phyloP scores from a whole-genome alignment of 2,113 vertebrate genomes.

The human region GRCh38 chr18:22731501-22732000 shows the following conservation, averaged over 20 bases:
- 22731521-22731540: conserved; percentile 24
- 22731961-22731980: conserved; percentile 63
- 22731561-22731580: neutral
- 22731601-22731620: conserved; percentile 69
- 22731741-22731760: conserved; percentile 72
- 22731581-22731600: conserved; percentile 55
- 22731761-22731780: conserved; percentile 73
- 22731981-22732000: conserved; percentile 74
- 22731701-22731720: conserved; percentile 69
- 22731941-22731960: conserved; percentile 16
- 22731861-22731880: conserved; percentile 67
- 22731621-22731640: conserved; percentile 79
- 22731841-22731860: conserved; percentile 66
- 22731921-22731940: conserved; percentile 59
- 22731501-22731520: neutral
- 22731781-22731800: conserved; percentile 75
- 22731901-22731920: conserved; percentile 65
- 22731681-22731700: conserved; percentile 68
- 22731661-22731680: conserved; percentile 76
- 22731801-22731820: conserved; percentile 71
- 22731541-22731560: neutral
- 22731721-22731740: conserved; percentile 77
- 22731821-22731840: conserved; percentile 77
- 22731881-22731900: conserved; percentile 67
- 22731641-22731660: conserved; percentile 76